Evolutionary conservation across 2,113 vertebrate species (phyloP).

Genomic region (Anthoscopus minutus): DNA sequence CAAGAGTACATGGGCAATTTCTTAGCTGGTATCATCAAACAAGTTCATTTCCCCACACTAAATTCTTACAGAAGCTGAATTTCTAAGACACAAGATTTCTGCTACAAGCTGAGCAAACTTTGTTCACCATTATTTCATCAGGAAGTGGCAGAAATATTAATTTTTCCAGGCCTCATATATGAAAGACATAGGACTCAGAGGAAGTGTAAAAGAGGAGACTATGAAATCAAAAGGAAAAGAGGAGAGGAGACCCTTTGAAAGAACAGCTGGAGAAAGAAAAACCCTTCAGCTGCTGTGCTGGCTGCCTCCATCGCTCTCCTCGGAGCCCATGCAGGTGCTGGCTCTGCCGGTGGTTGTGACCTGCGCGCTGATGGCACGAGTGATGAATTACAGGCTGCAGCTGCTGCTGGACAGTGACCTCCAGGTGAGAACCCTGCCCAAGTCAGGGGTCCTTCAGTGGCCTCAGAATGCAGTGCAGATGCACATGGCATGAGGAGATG

Average conservation of each 20-base stretch:
- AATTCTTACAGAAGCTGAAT: not conserved
- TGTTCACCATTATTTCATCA: not conserved
- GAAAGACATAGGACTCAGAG: not conserved
- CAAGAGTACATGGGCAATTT: not conserved
- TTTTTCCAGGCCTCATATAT: not conserved
- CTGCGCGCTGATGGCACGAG: not conserved
- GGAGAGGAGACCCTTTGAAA: not conserved
- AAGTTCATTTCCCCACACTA: not conserved
- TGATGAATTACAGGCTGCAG: not conserved
- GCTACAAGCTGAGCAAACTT: not conserved
- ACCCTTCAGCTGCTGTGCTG: not conserved
- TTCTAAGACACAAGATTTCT: not conserved
- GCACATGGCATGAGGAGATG: not conserved
- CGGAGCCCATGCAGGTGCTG: fast-evolving
- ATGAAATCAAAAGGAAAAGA: not conserved
- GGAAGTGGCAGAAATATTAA: not conserved
- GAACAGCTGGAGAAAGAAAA: not conserved
- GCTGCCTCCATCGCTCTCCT: not conserved
- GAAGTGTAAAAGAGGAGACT: not conserved
- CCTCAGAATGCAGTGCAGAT: not conserved
- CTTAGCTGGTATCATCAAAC: not conserved
- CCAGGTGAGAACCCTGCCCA: not conserved
- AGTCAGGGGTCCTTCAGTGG: not conserved
- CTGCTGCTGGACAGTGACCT: fast-evolving
- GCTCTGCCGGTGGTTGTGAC: fast-evolving